A percentile compares a stretch with the other conserved stretches of the same genome.
phyloP scores from a whole-genome alignment of 30 jellyfish, hydroid and myxozoan species.

The Pelagia noctiluca region DNA sequence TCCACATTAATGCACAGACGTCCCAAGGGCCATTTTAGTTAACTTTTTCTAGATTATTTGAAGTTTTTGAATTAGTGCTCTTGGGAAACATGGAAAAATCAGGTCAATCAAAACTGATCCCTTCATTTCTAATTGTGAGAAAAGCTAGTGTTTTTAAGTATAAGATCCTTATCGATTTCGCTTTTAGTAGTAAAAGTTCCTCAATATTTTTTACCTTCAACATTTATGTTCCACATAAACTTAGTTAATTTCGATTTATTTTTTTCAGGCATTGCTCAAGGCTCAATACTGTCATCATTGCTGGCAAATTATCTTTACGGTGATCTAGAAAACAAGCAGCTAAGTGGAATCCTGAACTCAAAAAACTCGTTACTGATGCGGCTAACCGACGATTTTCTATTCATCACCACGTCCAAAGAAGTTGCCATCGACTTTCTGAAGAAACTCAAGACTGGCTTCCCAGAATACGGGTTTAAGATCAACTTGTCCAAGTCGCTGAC shows the following conservation, averaged over 20 bases:
- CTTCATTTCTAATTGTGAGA: too few relatives aligned
- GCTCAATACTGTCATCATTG: conserved; percentile 82
- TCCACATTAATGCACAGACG: too few relatives aligned
- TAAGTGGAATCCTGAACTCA: conserved; percentile 27
- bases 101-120: too few relatives aligned
- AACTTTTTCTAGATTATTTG: too few relatives aligned
- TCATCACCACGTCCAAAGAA: conserved; percentile 59
- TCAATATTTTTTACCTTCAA: too few relatives aligned
- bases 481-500: conserved; percentile 59
- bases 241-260: not conserved
- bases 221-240: too few relatives aligned
- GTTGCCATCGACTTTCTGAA: conserved; percentile 51
- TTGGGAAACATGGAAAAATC: too few relatives aligned
- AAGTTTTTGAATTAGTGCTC: too few relatives aligned
- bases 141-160: too few relatives aligned
- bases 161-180: too few relatives aligned
- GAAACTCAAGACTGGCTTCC: conserved; percentile 47
- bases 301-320: conserved; percentile 77
- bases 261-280: conserved; percentile 92
- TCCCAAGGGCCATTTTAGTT: too few relatives aligned
- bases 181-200: too few relatives aligned
- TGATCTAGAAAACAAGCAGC: conserved; percentile 55
- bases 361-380: conserved; percentile 80
- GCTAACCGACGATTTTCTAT: conserved; percentile 89
- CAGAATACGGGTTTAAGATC: conserved; percentile 72